phyloP scores from a whole-genome alignment of 2,113 vertebrate genomes.

The Nyctibius bracteatus region DNA sequence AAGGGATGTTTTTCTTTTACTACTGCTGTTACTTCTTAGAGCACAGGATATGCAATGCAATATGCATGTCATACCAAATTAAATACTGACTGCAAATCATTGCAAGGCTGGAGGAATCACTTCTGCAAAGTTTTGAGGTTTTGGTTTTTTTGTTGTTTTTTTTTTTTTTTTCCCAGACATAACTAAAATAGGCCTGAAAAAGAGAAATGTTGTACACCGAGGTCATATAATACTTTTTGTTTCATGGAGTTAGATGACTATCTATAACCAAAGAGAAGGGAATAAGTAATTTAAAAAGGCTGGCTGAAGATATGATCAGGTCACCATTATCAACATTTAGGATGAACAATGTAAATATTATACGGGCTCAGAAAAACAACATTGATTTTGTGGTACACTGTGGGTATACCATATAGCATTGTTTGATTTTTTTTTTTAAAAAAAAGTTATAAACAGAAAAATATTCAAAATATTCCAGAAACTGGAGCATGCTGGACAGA shows the following conservation, averaged over 20 bases:
- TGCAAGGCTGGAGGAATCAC: not conserved
- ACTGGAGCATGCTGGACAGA: not conserved
- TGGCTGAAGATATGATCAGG: not conserved
- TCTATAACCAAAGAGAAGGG: not conserved
- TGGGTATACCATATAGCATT: rapidly evolving
- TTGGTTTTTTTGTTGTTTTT: not conserved
- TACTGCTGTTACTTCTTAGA: not conserved
- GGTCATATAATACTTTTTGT: not conserved
- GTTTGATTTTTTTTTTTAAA: not conserved
- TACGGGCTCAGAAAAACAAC: not conserved
- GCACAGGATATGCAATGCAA: too few relatives aligned
- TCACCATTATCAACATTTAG: not conserved
- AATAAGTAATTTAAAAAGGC: not conserved
- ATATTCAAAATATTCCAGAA: not conserved
- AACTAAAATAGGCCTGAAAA: not conserved
- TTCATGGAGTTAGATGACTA: not conserved
- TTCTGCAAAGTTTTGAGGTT: not conserved
- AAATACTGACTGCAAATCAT: not conserved
- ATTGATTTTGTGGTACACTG: not conserved
- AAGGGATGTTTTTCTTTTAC: not conserved
- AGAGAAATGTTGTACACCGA: not conserved
- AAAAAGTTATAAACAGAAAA: not conserved
- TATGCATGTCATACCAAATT: not conserved
- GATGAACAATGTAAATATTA: not conserved
- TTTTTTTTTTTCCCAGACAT: not conserved